phyloP scores from a whole-genome alignment of 2,888 invertebrate species.

The Eupithecia inturbata region DNA sequence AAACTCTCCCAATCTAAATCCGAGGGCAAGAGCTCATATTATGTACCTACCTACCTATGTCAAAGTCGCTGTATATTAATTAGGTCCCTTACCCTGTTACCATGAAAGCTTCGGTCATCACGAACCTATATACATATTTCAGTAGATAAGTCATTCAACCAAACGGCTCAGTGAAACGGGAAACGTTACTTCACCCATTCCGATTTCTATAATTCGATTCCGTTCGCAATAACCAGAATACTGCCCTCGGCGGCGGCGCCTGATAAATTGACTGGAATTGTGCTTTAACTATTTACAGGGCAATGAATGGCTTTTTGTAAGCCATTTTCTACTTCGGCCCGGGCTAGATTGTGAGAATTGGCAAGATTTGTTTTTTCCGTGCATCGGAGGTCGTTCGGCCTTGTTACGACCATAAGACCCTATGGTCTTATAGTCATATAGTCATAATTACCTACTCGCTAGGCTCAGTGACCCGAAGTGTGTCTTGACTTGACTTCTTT shows the following conservation, averaged over 20 bases:
- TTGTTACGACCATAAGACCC: too few relatives aligned
- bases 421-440: too few relatives aligned
- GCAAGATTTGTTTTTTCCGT: not conserved
- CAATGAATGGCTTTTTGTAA: conserved; percentile 15
- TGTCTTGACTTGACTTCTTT: too few relatives aligned
- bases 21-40: too few relatives aligned
- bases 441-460: too few relatives aligned
- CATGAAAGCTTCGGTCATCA: too few relatives aligned
- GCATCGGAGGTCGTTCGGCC: not conserved
- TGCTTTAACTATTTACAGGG: conserved; percentile 16
- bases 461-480: too few relatives aligned
- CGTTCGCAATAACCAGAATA: conserved; percentile 47
- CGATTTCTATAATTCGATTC: conserved; percentile 49
- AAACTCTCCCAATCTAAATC: too few relatives aligned
- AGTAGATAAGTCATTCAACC: not conserved
- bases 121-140: too few relatives aligned
- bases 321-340: not conserved
- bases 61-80: too few relatives aligned
- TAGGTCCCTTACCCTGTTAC: too few relatives aligned
- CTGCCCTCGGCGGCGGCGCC: conserved; percentile 36
- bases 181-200: conserved; percentile 19
- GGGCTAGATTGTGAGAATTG: not conserved
- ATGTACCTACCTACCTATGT: too few relatives aligned
- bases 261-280: conserved; percentile 23
- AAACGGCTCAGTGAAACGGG: conserved; percentile 1